Conservation (phyloP, 2,113 vertebrate genomes). For the Eptesicus fuscus region DNA sequence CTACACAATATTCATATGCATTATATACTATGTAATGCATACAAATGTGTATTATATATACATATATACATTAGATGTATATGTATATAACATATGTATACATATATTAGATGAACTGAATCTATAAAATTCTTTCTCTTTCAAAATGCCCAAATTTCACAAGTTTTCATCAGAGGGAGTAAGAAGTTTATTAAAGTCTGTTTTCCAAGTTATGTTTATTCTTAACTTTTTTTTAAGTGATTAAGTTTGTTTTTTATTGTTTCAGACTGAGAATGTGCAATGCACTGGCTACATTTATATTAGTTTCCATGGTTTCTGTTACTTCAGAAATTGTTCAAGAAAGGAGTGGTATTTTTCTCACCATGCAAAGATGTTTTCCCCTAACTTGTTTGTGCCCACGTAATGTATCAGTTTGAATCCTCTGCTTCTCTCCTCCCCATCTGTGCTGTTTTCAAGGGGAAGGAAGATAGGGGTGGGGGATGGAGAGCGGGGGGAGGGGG, state of each 20-base stretch:
- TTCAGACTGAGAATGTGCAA: slow-evolving; percentile 62
- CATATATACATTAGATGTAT: neutral
- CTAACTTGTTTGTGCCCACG: slow-evolving; percentile 73
- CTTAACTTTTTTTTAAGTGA: slow-evolving; percentile 51
- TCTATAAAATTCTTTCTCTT: neutral
- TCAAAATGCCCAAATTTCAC: neutral
- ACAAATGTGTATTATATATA: neutral
- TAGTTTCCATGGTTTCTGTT: slow-evolving; percentile 79
- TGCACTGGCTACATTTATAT: slow-evolving; percentile 55
- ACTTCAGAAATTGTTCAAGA: slow-evolving; percentile 74
- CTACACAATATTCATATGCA: neutral
- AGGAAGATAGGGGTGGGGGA: neutral
- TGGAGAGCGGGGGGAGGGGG: no score
- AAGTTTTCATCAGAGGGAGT: slow-evolving; percentile 28
- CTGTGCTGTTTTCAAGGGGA: slow-evolving; percentile 37
- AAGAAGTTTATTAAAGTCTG: neutral
- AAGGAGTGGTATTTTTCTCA: slow-evolving; percentile 75
- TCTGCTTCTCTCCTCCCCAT: slow-evolving; percentile 59
- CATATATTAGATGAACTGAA: neutral
- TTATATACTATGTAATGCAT: neutral
- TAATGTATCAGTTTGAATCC: slow-evolving; percentile 58
- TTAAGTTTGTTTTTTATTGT: slow-evolving; percentile 67
- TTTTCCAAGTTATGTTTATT: slow-evolving; percentile 66
- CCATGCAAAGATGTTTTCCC: slow-evolving; percentile 67
- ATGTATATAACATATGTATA: neutral